These are phyloP conservation scores for Torymus auratus DNA, from an alignment of 2,888 invertebrate genomes.

Conservation along the genomic window DNA sequence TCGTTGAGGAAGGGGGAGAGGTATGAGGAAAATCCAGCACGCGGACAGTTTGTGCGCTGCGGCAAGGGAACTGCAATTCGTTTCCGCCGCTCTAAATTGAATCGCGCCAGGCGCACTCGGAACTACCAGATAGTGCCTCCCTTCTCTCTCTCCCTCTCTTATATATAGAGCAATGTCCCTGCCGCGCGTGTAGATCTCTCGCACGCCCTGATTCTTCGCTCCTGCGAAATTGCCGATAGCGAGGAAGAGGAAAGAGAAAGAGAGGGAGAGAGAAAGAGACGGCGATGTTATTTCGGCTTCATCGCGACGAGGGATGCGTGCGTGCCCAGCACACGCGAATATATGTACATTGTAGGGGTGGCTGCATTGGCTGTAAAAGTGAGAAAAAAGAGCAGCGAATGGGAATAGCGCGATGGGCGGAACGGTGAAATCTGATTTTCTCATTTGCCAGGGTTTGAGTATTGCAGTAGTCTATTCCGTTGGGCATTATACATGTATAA, in stretches of 20 bases:
- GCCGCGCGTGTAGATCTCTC: no score
- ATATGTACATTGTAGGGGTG: no score
- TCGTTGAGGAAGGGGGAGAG: neutral
- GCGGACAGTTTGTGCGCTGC: neutral
- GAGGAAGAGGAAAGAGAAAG: neutral
- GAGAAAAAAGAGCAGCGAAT: no score
- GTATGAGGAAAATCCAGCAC: constrained; percentile 11
- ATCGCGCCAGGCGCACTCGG: constrained; percentile 26
- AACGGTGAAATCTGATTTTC: no score
- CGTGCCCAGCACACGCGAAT: no score
- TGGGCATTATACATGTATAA: no score
- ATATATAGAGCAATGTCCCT: neutral
- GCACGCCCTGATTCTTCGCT: neutral
- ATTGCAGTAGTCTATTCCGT: no score
- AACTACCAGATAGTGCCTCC: neutral
- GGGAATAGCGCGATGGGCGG: no score
- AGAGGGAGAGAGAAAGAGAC: neutral
- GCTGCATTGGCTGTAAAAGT: no score
- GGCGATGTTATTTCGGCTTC: no score
- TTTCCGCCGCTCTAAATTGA: constrained; percentile 57
- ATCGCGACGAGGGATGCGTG: no score
- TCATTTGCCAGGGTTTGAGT: no score
- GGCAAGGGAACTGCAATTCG: constrained; percentile 43
- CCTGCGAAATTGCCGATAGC: neutral
- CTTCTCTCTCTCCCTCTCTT: neutral